Conservation (phyloP, 2,797 vertebrate genomes). For the Sciurus carolinensis region DNA sequence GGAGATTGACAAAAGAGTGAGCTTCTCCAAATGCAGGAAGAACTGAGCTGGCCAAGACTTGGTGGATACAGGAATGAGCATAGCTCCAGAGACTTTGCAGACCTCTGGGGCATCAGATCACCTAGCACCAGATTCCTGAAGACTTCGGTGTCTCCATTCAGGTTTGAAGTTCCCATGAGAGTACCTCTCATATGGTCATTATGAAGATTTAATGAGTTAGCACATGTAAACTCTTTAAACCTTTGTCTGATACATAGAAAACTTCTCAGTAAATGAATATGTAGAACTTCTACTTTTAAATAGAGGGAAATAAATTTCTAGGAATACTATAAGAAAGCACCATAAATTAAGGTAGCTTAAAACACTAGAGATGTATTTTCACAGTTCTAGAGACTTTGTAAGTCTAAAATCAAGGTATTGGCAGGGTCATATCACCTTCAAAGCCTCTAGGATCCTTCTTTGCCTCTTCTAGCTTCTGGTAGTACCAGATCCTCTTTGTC, state of each 20-base stretch:
- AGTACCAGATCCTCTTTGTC: background rate
- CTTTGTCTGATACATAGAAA: background rate
- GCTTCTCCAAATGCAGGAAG: background rate
- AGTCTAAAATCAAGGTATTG: background rate
- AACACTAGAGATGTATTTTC: background rate
- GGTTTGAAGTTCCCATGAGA: slow-evolving; percentile 13
- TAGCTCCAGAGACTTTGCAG: background rate
- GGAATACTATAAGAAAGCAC: background rate
- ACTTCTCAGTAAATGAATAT: background rate
- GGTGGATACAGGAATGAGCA: background rate
- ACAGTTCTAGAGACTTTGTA: background rate
- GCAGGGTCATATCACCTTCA: background rate
- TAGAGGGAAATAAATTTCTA: background rate
- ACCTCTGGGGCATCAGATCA: background rate
- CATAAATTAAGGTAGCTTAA: background rate
- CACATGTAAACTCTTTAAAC: background rate
- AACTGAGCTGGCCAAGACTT: background rate
- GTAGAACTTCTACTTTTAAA: background rate
- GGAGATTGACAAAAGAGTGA: background rate
- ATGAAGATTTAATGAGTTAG: background rate
- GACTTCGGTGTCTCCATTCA: background rate
- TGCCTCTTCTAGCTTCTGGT: background rate
- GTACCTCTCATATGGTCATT: background rate
- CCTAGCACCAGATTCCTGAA: background rate
- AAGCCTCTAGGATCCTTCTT: background rate